Conservation (phyloP, 2,113 vertebrate species). For the Oceanodroma tethys region DNA sequence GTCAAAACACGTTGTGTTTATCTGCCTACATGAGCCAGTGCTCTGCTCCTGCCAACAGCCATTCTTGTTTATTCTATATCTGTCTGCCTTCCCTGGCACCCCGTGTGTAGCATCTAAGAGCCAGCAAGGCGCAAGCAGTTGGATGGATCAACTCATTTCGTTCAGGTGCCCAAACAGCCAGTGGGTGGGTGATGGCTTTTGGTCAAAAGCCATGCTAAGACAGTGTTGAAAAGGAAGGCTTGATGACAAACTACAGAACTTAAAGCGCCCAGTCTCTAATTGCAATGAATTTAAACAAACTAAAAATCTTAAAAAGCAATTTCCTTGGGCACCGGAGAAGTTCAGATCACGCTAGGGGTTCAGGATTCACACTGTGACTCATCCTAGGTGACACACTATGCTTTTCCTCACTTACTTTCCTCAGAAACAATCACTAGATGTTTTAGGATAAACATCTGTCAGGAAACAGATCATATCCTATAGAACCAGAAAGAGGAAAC, state of each 20-base stretch:
- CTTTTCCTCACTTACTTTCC: background rate
- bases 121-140: background rate
- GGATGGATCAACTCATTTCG: background rate
- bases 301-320: background rate
- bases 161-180: background rate
- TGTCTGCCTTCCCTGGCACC: conserved; percentile 9
- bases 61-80: background rate
- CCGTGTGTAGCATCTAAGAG: accelerated
- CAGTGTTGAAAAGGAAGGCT: background rate
- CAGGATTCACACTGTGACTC: background rate
- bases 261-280: background rate
- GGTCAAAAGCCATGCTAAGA: background rate
- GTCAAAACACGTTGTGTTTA: background rate
- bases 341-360: background rate
- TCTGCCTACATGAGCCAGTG: background rate
- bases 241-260: background rate
- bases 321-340: background rate
- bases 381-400: background rate
- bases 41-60: background rate
- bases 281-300: background rate
- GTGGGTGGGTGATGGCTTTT: background rate
- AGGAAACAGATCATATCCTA: conserved; percentile 58
- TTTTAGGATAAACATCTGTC: conserved; percentile 49
- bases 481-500: conserved; percentile 49
- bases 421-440: conserved; percentile 3